phyloP scores from a whole-genome alignment of 2,113 vertebrate genomes.

The Gulo gulo region DNA sequence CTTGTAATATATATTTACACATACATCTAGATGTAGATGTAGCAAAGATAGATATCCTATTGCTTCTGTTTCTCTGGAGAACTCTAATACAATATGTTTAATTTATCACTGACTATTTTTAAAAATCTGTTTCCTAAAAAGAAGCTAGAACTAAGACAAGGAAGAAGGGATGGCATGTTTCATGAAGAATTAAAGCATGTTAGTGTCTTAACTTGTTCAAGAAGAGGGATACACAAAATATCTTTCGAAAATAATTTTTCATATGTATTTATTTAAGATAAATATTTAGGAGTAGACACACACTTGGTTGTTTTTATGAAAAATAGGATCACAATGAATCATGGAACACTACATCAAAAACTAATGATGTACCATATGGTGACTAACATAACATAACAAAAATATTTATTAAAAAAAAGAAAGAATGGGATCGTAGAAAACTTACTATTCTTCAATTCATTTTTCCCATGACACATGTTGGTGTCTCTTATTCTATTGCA shows the following conservation, averaged over 20 bases:
- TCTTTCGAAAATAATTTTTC: background rate
- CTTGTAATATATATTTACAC: background rate
- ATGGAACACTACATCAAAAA: too few species aligned
- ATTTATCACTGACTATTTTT: background rate
- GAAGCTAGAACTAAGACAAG: background rate
- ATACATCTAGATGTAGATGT: background rate
- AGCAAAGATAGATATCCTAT: background rate
- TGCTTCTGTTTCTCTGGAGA: background rate
- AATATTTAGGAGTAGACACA: background rate
- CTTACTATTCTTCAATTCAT: background rate
- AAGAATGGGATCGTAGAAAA: too few species aligned
- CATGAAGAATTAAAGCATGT: background rate
- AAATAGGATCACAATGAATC: background rate
- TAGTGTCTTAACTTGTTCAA: background rate
- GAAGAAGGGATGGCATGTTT: background rate
- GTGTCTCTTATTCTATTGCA: background rate
- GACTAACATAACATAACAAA: too few species aligned
- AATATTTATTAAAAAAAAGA: too few species aligned
- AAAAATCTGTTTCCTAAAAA: background rate
- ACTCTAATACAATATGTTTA: background rate
- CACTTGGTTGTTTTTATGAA: background rate
- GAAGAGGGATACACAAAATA: background rate
- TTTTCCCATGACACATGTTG: background rate
- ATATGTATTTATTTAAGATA: background rate
- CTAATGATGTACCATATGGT: too few species aligned